These are phyloP conservation scores for Danaus plexippus DNA, from an alignment of 1,140 invertebrate genomes.

Conservation along the genomic window DNA sequence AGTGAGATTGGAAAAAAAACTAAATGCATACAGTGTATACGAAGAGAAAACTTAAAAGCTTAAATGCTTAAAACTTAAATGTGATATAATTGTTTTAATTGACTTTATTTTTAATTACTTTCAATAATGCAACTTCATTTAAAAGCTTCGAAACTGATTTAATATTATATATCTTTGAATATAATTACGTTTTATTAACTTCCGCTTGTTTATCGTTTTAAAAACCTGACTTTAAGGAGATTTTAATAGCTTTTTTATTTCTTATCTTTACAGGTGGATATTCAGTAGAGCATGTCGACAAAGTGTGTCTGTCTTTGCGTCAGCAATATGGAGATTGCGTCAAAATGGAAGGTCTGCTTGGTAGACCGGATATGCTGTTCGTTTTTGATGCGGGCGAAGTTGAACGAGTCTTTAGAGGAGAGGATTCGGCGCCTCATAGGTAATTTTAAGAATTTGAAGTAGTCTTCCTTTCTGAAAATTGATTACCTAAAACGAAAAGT, in stretches of 20 bases:
- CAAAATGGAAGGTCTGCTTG: constrained; percentile 81
- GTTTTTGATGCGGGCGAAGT: constrained; percentile 84
- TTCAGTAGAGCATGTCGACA: constrained; percentile 81
- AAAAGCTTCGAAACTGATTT: no score
- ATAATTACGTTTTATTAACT: no score
- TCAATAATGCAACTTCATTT: no score
- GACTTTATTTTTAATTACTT: no score
- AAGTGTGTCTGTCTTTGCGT: constrained; percentile 78
- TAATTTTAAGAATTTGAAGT: constrained; percentile 12
- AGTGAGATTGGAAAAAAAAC: no score
- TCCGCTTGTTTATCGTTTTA: no score
- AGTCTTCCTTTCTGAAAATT: not conserved
- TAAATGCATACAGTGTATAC: no score
- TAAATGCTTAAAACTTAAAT: no score
- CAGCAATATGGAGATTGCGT: constrained; percentile 81
- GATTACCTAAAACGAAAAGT: not conserved
- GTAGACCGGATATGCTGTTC: constrained; percentile 84
- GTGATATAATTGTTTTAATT: no score
- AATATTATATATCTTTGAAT: no score
- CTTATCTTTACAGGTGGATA: constrained; percentile 74
- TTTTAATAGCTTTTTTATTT: not conserved
- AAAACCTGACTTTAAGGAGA: no score
- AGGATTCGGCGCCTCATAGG: constrained; percentile 81
- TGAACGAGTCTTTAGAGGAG: constrained; percentile 81
- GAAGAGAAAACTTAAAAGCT: no score